phyloP scores from a whole-genome alignment of 2,113 vertebrate species.

The Carlito syrichta region DNA sequence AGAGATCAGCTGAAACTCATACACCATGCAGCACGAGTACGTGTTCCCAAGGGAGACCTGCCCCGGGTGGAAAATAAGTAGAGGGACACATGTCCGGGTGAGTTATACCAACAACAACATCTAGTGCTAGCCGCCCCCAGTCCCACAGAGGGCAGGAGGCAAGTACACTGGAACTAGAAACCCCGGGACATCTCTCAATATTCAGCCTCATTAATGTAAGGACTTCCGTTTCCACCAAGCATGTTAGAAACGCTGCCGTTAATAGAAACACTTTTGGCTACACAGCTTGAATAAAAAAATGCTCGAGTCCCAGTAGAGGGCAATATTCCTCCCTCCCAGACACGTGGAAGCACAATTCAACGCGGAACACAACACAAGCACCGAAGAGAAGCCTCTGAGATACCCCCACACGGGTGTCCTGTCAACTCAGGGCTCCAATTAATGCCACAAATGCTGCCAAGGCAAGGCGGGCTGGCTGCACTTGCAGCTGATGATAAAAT shows the following conservation, averaged over 20 bases:
- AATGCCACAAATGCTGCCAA: conserved; percentile 49
- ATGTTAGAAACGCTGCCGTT: neutral
- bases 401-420: neutral
- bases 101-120: neutral
- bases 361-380: neutral
- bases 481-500: conserved; percentile 48
- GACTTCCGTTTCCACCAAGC: conserved; percentile 1
- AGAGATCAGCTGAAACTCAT: neutral
- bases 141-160: neutral
- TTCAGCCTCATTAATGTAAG: conserved; percentile 50
- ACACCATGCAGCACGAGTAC: neutral
- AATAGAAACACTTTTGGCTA: conserved; percentile 2
- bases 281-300: neutral
- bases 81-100: neutral
- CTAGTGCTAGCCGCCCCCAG: neutral
- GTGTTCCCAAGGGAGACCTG: neutral
- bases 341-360: neutral
- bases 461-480: conserved; percentile 12
- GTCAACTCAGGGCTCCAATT: conserved; percentile 21
- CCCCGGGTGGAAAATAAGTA: neutral
- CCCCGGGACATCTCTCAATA: conserved; percentile 9
- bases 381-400: conserved; percentile 11
- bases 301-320: conserved; percentile 58
- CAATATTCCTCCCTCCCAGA: conserved; percentile 50
- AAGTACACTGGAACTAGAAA: neutral